Evolutionary conservation across 2,888 invertebrate genomes (phyloP).

Genomic region (Oligia fasciuncula): DNA sequence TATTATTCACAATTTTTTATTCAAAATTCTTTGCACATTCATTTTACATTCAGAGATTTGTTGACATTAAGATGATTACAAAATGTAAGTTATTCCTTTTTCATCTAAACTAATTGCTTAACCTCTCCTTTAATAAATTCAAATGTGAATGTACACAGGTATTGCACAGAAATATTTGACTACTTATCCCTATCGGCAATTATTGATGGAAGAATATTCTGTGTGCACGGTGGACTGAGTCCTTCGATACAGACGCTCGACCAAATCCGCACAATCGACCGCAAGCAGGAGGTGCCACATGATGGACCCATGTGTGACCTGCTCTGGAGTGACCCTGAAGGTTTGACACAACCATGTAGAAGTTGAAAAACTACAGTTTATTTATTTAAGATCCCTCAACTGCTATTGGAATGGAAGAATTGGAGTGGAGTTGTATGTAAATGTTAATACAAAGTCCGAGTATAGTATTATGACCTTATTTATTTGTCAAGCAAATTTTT

Average conservation of each 20-base stretch:
- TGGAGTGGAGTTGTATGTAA: not conserved
- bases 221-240: slow-evolving; percentile 99
- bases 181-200: slow-evolving; percentile 99
- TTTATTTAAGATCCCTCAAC: not conserved
- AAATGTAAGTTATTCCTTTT: not conserved
- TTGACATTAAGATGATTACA: not conserved
- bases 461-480: not conserved
- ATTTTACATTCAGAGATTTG: not conserved
- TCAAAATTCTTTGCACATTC: not conserved
- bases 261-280: slow-evolving; percentile 99
- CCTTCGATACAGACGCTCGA: slow-evolving; percentile 99
- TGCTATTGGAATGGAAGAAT: not conserved
- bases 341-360: slow-evolving; percentile 81
- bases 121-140: not conserved
- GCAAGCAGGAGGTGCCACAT: slow-evolving; percentile 99
- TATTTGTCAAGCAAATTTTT: not conserved
- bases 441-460: not conserved
- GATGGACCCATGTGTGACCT: slow-evolving; percentile 99
- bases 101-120: not conserved
- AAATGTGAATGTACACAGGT: slow-evolving; percentile 81
- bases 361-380: not conserved
- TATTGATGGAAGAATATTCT: slow-evolving; percentile 99
- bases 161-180: slow-evolving; percentile 99
- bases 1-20: not conserved
- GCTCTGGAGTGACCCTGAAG: slow-evolving; percentile 99